Base-by-base conservation (phyloP, 2,888 invertebrate species). In the Coleophora flavipennella region DNA sequence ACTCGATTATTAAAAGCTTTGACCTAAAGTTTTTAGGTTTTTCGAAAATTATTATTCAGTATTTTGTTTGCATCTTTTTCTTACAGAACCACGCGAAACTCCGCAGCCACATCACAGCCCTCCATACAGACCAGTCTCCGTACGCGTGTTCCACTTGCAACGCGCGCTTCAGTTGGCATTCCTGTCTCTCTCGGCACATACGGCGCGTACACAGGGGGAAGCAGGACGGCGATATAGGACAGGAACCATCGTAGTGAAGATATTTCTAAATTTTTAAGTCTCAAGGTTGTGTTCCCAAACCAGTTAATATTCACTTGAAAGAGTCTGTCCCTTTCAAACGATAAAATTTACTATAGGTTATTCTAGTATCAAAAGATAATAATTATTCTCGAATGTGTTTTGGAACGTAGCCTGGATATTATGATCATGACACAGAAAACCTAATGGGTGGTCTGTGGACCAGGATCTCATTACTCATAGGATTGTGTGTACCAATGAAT, bases 131-230 rank as follows among this genome's bases (percentile, higher is more conserved):
- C 1, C 57, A 59, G 33, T 57, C 72, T 0, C 66, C 74, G 0
- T 70, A 68, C 57, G 53, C 51, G 10, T 80, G 80, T 39, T 31
- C 14, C 0, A 40, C 49, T 0, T 81, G 81, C 44, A 56, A 62
- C 0, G 78, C 79, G 0, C 50, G 67, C 3, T 81, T 80, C 61
- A 67, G 65, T 31, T 80, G 80, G 80, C 71, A 67, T 40, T 78
- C 78, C 2, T 81, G 80, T 35, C 57, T 81, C 1, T 74, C 78
- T 0, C 42, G 80, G 0, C 80, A 81, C 44, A 51, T 62, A 29
- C 44, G 73, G 1, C 49, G 69, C 0, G 60, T 67, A 11, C 77
- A 75, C 34, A 29, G 41, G n/a, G 9, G 34, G 13, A 33, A 11
- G 25, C 11, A 31, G 31, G 13, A 37, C 35, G 28, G 2, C 28